Conservation (phyloP, 2,113 vertebrate genomes). For the Trogon surrucura region DNA sequence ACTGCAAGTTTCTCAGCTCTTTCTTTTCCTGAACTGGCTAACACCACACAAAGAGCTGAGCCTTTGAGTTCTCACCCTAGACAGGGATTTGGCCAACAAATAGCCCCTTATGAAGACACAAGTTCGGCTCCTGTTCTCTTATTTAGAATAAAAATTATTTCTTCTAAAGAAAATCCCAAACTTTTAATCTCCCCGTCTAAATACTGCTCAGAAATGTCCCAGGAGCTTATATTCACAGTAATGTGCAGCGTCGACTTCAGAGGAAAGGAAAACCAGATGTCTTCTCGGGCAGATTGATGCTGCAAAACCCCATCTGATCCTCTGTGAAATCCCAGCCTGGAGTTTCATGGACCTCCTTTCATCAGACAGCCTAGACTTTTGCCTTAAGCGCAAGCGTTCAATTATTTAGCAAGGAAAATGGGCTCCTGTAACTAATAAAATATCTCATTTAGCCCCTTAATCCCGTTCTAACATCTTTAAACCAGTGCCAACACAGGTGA, state of each 20-base stretch:
- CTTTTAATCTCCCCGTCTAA: background rate
- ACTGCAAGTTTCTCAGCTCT: background rate
- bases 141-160: background rate
- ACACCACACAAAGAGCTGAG: background rate
- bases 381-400: background rate
- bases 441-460: slow-evolving; percentile 25
- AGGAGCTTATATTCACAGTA: background rate
- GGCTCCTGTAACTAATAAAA: slow-evolving; percentile 46
- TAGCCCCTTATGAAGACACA: background rate
- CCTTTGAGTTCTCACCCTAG: background rate
- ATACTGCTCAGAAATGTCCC: background rate
- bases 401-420: slow-evolving; percentile 35
- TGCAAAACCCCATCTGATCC: background rate
- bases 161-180: background rate
- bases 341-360: background rate
- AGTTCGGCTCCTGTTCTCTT: background rate
- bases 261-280: background rate
- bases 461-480: slow-evolving; percentile 34
- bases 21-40: background rate
- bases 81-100: background rate
- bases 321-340: background rate
- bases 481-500: slow-evolving; percentile 44
- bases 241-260: background rate
- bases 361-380: background rate
- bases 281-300: background rate